Evolutionary conservation across 1,140 invertebrate species (phyloP).

Genomic region (Dendroctonus valens): DNA sequence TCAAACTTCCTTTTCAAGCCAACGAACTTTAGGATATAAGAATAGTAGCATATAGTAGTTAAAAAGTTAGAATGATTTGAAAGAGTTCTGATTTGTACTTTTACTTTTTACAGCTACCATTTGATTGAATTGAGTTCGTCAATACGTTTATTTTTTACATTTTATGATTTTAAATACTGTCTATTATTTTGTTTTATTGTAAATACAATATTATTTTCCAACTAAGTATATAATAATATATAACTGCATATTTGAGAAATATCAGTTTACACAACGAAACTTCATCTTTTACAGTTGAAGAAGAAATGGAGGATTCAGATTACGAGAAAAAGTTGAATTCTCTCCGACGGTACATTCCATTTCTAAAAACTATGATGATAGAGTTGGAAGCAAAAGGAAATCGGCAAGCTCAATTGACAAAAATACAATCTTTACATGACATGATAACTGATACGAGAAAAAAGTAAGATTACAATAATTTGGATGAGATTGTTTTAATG

Average conservation of each 20-base stretch:
- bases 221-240: too few species aligned
- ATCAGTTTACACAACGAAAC: background rate
- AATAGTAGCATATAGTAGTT: too few species aligned
- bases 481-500: background rate
- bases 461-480: slow-evolving; percentile 52
- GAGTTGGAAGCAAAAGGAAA: slow-evolving; percentile 57
- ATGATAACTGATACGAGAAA: slow-evolving; percentile 61
- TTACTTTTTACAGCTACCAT: too few species aligned
- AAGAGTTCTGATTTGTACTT: too few species aligned
- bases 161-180: too few species aligned
- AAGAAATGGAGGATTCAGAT: slow-evolving; percentile 49
- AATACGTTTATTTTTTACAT: too few species aligned
- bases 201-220: background rate
- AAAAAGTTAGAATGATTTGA: too few species aligned
- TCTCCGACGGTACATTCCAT: slow-evolving; percentile 67
- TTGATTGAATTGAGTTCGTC: too few species aligned
- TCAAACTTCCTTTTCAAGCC: too few species aligned
- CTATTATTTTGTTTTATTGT: background rate
- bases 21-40: too few species aligned
- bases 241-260: background rate
- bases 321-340: slow-evolving; percentile 62
- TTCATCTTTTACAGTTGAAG: background rate
- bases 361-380: slow-evolving; percentile 63
- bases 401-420: slow-evolving; percentile 59
- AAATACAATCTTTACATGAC: slow-evolving; percentile 61